Base-by-base conservation (phyloP, 2,888 invertebrate species). In the Helicoverpa assulta region DNA sequence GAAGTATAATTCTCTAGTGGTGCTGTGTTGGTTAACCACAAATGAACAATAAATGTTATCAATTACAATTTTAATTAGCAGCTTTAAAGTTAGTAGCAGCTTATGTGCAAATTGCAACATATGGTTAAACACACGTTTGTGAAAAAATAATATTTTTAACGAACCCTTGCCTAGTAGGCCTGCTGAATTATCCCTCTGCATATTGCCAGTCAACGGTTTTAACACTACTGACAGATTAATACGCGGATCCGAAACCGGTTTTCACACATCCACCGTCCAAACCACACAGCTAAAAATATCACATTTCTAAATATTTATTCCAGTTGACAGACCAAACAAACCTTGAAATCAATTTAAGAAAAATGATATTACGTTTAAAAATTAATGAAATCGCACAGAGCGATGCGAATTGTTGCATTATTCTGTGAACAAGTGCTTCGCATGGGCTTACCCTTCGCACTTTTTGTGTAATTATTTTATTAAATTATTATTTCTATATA, bases 321-420 rank as follows among this genome's bases (percentile, higher is more conserved):
- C 57, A 76, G 81, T 76, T 80, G 70, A 76, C 68, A 80, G 16
- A 68, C 29, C 56, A 73, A 81, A 80, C 69, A 73, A 77, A 67
- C 78, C 81, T 69, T 83, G 81, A 78, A 81, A 83, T 83, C 78
- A 81, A 81, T 80, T 83, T 66, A 21, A 60, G 7, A 67, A 70
- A 55, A 54, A 67, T 67, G 47, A 57, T 67, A 59, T 64, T 73
- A 72, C 64, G 67, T n/a, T 47, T 47, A 47, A 47, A 65, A 71
- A 70, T 80, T 70, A 70, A 67, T 70, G 5, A 77, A 80, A 72
- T 73, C 65, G 54, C 67, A 58, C 74, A 51, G 37, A 72, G 81
- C 74, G 65, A 61, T 58, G 59, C 70, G 72, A 81, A 81, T 83
- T 70, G 29, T 52, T 62, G 71, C 70, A 76, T 52, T 58, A 67